phyloP scores from a whole-genome alignment of 2,113 vertebrate genomes.

The Dasypus novemcinctus region DNA sequence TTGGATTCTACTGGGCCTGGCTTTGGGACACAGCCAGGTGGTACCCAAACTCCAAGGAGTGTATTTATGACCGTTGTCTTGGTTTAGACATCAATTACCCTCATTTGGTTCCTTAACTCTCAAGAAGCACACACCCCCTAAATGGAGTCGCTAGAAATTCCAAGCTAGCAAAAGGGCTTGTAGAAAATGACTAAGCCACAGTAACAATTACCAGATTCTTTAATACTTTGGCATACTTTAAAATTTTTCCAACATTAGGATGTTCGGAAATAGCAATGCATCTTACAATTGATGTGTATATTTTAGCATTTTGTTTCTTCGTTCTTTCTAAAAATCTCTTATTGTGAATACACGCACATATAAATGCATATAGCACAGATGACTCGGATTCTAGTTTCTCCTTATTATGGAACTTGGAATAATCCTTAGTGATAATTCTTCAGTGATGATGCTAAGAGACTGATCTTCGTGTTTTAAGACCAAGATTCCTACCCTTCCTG shows the following conservation, averaged over 20 bases:
- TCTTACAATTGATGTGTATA: not conserved
- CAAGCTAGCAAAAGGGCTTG: not conserved
- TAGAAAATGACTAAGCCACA: not conserved
- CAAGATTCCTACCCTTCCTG: not conserved
- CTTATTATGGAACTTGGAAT: not conserved
- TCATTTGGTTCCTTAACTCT: not conserved
- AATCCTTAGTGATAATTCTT: not conserved
- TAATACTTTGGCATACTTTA: not conserved
- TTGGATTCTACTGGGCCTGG: not conserved
- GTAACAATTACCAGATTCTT: not conserved
- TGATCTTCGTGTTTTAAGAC: not conserved
- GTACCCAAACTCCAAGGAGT: not conserved
- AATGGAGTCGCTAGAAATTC: not conserved
- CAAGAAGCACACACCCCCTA: not conserved
- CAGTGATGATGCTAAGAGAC: not conserved
- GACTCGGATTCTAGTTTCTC: not conserved
- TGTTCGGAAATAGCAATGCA: not conserved
- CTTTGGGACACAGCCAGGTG: not conserved
- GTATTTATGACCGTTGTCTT: not conserved
- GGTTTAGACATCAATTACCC: not conserved
- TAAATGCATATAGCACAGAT: not conserved
- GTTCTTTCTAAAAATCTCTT: not conserved
- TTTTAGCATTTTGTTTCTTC: not conserved
- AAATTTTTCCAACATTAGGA: not conserved
- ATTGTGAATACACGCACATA: not conserved